Percentiles rank a stretch among this genome's conserved stretches.
These are phyloP conservation scores for Microplitis deprimator DNA, from an alignment of 2,888 invertebrate genomes.

Conservation along the genomic window DNA sequence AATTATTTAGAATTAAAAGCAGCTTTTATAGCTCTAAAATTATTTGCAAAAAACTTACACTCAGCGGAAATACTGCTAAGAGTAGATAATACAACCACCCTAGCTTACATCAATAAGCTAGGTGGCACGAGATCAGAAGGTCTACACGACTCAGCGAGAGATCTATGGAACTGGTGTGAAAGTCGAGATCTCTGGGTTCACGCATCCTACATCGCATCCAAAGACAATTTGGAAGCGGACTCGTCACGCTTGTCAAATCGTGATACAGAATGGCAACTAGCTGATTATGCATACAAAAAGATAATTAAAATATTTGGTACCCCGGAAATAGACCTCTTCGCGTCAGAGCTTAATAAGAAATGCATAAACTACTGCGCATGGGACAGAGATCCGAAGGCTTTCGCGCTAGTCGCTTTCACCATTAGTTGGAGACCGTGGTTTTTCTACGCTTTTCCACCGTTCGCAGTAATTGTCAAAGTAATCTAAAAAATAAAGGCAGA, in stretches of 20 bases:
- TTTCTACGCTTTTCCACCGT: conserved; percentile 52
- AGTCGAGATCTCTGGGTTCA: conserved; percentile 45
- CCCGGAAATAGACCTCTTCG: conserved; percentile 47
- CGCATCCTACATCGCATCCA: conserved; percentile 47
- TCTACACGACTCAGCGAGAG: conserved; percentile 41
- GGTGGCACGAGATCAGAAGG: conserved; percentile 44
- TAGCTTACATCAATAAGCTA: conserved; percentile 49
- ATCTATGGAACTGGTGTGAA: conserved; percentile 48
- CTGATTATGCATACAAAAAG: conserved; percentile 37
- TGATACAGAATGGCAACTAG: conserved; percentile 49
- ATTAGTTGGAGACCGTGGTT: conserved; percentile 38
- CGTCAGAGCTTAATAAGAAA: conserved; percentile 45
- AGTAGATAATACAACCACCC: conserved; percentile 47
- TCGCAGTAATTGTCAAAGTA: conserved; percentile 45
- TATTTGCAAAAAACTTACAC: conserved; percentile 37
- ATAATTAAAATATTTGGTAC: conserved; percentile 37
- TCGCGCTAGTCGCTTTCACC: conserved; percentile 45
- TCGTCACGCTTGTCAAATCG: conserved; percentile 45
- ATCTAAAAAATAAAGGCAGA: conserved; percentile 45
- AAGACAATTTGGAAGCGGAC: conserved; percentile 49
- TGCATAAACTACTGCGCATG: conserved; percentile 44
- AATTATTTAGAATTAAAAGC: neutral
- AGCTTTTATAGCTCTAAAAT: conserved; percentile 41
- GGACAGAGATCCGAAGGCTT: conserved; percentile 45
- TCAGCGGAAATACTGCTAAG: conserved; percentile 39